Base-by-base conservation (phyloP, 2,888 invertebrate species). In the Nomada lathburiana region DNA sequence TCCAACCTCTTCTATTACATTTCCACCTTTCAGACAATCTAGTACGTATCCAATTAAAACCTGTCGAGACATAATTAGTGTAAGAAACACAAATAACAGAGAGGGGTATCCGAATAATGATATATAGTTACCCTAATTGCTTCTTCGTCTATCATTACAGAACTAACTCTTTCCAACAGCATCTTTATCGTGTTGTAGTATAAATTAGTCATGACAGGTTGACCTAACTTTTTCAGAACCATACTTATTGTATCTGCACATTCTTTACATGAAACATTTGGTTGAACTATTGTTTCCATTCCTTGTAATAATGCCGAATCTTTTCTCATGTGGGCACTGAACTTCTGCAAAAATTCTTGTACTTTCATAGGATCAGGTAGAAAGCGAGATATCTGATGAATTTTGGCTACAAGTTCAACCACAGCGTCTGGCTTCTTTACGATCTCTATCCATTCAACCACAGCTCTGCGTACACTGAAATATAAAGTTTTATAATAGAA, bases 121-220 rank as follows among this genome's bases (percentile, higher is more conserved):
- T 18, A 9, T 52, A 55, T 60, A 67, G 53, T 88, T 91, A 97
- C 96, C 83, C 97, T 96, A 88, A 99, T 95, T 0, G 98, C 97
- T 84, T 97, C 97, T 90, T 97, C 97, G 93, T 99, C 99, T 16
- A 99, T 97, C 97, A 99, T 98, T 7, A 99, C 98, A 0, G 98
- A 98, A 84, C 98, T 98, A 18, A 98, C 97, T 78, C 99, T 95
- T 94, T 99, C 99, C 76, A 99, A 94, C 64, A 99, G 94, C 96
- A 98, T 98, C 95, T 99, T 99, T 57, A 99, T 97, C 0, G 98
- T 98, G 93, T 98, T 98, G 94, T 99, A 99, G 94, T 99, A 98
- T 52, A 98, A 94, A 94, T 99, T 98, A 2, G 98, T 98, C 97
- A 98, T 98, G 3, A 98, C 97, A 0, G 98, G 98, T 90, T 98